Evolutionary conservation across 2,888 invertebrate species (phyloP).

Genomic region (Augiades crinisus): DNA sequence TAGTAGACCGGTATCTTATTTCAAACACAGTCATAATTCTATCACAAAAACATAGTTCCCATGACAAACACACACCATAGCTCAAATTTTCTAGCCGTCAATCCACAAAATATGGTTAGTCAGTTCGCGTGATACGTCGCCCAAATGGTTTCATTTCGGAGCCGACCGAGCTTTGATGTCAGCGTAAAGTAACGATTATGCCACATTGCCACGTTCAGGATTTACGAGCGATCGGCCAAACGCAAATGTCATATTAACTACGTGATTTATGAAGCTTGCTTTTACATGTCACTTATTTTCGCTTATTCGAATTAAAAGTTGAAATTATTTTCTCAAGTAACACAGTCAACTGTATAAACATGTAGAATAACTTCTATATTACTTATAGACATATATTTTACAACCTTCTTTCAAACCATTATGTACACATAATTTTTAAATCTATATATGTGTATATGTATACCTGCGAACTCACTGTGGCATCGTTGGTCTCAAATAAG

Average conservation of each 20-base stretch:
- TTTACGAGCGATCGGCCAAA: slow-evolving; percentile 33
- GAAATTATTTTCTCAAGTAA: too few species aligned
- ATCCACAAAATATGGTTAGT: slow-evolving; percentile 23
- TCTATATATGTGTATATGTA: too few species aligned
- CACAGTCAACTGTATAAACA: too few species aligned
- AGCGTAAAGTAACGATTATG: slow-evolving; percentile 26
- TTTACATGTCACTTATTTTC: slow-evolving; percentile 13
- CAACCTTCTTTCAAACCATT: too few species aligned
- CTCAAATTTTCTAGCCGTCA: slow-evolving; percentile 21
- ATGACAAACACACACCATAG: background rate
- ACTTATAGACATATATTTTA: too few species aligned
- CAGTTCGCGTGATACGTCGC: slow-evolving; percentile 20
- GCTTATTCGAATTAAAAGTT: slow-evolving; percentile 7
- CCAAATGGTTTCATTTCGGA: slow-evolving; percentile 26
- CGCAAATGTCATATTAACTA: slow-evolving; percentile 30
- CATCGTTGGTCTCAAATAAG: too few species aligned
- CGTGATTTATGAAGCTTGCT: slow-evolving; percentile 28
- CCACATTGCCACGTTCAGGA: slow-evolving; percentile 31
- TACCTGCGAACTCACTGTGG: too few species aligned
- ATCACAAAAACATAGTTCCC: background rate
- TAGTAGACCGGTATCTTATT: too few species aligned
- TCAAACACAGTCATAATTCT: background rate
- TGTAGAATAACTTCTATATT: too few species aligned
- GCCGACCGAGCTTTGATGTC: slow-evolving; percentile 22
- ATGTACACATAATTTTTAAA: too few species aligned